Evolutionary conservation across 92 coral and sea anemone genomes (phyloP).

Genomic region (Phenganax stokvisi): DNA sequence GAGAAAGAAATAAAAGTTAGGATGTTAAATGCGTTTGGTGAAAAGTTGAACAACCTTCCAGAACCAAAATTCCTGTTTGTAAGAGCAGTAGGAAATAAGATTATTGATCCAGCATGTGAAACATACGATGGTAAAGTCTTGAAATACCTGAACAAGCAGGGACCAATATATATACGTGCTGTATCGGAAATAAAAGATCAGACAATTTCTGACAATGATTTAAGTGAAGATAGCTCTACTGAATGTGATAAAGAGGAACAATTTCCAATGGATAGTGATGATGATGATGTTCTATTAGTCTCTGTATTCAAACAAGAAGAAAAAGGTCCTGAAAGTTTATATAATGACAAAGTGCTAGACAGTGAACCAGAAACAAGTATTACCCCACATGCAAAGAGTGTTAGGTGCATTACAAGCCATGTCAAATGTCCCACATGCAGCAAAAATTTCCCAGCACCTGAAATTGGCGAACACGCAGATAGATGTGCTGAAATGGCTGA

Average conservation of each 20-base stretch:
- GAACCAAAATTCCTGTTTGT: constrained; percentile 3
- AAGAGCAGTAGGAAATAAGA: neutral
- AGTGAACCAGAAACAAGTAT: neutral
- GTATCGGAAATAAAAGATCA: neutral
- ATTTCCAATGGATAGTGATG: constrained; percentile 10
- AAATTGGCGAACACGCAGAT: neutral
- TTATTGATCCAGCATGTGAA: constrained; percentile 8
- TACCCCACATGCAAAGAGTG: neutral
- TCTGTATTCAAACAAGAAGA: constrained; percentile 3
- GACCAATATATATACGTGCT: constrained; percentile 17
- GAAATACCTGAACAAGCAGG: constrained; percentile 23
- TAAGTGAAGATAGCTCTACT: neutral
- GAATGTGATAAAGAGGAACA: neutral
- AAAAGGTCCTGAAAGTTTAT: neutral
- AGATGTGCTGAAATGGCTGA: too few relatives aligned
- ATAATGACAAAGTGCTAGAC: neutral
- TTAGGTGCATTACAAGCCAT: neutral
- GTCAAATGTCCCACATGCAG: constrained; percentile 18
- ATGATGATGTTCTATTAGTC: neutral
- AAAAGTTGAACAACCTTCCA: neutral
- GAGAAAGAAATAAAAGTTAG: neutral
- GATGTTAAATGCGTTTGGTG: neutral
- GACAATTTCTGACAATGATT: neutral
- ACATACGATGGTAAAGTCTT: neutral
- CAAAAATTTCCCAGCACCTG: neutral